These are phyloP conservation scores for Podargus strigoides DNA, from an alignment of 2,797 vertebrate genomes.

Conservation along the genomic window DNA sequence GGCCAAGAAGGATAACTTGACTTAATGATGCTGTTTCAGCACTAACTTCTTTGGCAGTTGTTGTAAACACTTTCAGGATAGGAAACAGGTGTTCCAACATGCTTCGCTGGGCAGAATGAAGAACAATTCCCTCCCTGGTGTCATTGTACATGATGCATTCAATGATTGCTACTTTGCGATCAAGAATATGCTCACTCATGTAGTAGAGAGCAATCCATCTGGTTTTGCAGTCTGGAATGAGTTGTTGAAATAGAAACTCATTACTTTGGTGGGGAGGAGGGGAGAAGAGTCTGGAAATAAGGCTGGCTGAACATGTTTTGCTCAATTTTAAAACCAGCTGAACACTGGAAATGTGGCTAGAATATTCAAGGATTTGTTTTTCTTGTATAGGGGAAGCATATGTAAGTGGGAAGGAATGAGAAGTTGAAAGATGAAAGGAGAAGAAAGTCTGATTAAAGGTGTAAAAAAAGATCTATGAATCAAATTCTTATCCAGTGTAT, in stretches of 20 bases:
- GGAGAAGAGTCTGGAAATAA: background rate
- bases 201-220: conserved; percentile 10
- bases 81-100: conserved; percentile 45
- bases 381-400: background rate
- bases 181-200: background rate
- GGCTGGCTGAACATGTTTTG: background rate
- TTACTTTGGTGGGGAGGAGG: background rate
- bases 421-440: background rate
- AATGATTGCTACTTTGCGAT: conserved; percentile 28
- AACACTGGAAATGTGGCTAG: background rate
- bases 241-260: conserved; percentile 3
- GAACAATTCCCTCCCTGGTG: conserved; percentile 17
- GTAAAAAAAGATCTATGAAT: background rate
- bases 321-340: background rate
- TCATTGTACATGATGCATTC: conserved; percentile 29
- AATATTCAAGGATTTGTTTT: background rate
- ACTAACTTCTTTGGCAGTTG: background rate
- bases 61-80: background rate
- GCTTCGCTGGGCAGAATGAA: conserved; percentile 12
- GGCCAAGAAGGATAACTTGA: background rate
- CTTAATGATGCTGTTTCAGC: conserved; percentile 11
- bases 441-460: background rate
- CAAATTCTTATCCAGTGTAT: background rate
- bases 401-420: background rate
- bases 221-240: background rate